Percentiles rank a stretch among this genome's conserved stretches.
phyloP scores from a whole-genome alignment of 2,888 invertebrate species.

The Notodonta dromedarius region DNA sequence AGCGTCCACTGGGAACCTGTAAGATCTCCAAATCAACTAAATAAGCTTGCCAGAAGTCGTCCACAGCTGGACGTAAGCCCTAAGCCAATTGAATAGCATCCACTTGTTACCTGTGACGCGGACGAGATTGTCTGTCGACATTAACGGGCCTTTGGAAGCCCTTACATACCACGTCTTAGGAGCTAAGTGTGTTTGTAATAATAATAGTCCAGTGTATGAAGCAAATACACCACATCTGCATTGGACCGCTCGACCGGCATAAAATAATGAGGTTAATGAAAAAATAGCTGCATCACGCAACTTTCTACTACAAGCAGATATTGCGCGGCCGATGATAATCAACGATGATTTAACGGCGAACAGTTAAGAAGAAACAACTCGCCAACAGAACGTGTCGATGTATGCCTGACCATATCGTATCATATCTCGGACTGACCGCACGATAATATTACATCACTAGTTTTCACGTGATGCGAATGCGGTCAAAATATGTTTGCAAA shows the following conservation, averaged over 20 bases:
- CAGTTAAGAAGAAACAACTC: background rate
- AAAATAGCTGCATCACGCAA: constrained; percentile 8
- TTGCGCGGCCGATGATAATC: constrained; percentile 1
- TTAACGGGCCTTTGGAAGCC: background rate
- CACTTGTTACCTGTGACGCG: too few species aligned
- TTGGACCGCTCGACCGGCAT: background rate
- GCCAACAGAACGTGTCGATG: background rate
- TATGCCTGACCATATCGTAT: constrained; percentile 32
- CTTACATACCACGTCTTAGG: background rate
- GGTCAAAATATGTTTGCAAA: constrained; percentile 15
- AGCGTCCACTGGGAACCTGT: too few species aligned
- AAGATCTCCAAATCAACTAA: too few species aligned
- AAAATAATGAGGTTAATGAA: constrained; percentile 9
- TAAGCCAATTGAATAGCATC: too few species aligned
- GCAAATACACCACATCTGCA: constrained; percentile 1
- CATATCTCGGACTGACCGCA: constrained; percentile 11
- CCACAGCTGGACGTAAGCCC: too few species aligned
- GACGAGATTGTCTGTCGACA: background rate
- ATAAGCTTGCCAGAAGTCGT: too few species aligned
- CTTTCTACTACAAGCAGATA: constrained; percentile 2
- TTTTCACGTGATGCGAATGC: constrained; percentile 10
- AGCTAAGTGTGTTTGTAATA: background rate
- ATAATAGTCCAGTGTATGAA: background rate
- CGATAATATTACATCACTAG: constrained; percentile 26
- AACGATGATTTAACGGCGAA: background rate